Evolutionary conservation across 1,140 invertebrate genomes (phyloP), one percentile per base, ranked within the genome.

Genomic region (Maconellicoccus hirsutus): DNA sequence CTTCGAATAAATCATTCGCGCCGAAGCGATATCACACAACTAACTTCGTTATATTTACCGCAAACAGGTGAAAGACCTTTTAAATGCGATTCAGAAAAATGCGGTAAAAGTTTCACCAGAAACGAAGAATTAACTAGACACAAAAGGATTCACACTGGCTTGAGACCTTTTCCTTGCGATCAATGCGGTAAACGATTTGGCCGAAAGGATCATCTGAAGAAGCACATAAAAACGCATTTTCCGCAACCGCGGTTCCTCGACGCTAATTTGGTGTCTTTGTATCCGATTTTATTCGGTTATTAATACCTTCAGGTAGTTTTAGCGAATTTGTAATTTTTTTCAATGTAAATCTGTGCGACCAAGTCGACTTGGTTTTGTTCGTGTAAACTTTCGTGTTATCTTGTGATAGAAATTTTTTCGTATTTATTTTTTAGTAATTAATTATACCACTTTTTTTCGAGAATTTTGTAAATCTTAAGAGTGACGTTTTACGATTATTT

Each of bases 91-190:
- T 66, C 61, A 23, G 61, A 87, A 59, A 86, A 86, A 61, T 96
- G 94, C 76, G 89, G 88, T 0, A 95, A 95, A 78, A 88, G 88
- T 0, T 97, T 97, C 76, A 94, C 93, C 0, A 84, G 93, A 73
- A 97, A 96, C 79, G 93, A 96, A 79, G 93, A 97, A 77, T 79
- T 96, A 52, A 96, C 93, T 0, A 83, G 93, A 23, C 94, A 97
- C 79, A 90, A 91, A 75, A 83, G 92, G 71, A 97, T 96, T 70
- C 94, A 97, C 78, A 90, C 90, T 0, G 91, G 90, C 0, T 79
- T 91, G 0, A 82, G 90, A 8, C 92, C 92, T 0, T 93, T 88
- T 77, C 83, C 86, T 0, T 96, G 93, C 78, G 76, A 81, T 0
- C 83, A 86, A 7, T 96, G 94, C 73, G 87, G 87, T 0, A 96